A percentile compares a stretch with the other conserved stretches of the same genome.
These are phyloP conservation scores for Ceyx margarethae DNA, from an alignment of 2,113 vertebrate species.

Conservation along the genomic window DNA sequence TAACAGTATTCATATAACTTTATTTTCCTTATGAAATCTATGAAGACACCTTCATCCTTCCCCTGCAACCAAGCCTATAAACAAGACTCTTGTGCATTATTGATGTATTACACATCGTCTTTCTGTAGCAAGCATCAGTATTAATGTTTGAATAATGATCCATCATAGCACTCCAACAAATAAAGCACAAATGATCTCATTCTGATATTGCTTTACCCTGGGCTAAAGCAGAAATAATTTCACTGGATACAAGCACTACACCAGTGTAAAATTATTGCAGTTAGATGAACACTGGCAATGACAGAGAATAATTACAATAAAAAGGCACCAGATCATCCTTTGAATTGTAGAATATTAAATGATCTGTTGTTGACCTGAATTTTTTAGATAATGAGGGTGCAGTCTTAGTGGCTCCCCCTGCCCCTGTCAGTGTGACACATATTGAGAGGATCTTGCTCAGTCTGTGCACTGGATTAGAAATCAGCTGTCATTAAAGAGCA, in stretches of 20 bases:
- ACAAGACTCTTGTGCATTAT: background rate
- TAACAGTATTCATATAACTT: background rate
- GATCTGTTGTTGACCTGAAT: background rate
- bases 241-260: background rate
- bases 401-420: background rate
- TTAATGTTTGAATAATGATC: background rate
- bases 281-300: background rate
- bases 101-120: background rate
- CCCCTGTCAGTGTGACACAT: background rate
- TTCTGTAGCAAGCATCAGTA: background rate
- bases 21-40: background rate
- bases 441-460: conserved; percentile 27
- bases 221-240: background rate
- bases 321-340: background rate
- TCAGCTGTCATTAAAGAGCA: conserved; percentile 75
- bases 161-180: background rate
- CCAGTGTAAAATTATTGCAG: background rate
- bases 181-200: background rate
- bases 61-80: background rate
- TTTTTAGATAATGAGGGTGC: background rate
- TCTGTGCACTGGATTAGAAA: conserved; percentile 74
- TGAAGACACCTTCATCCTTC: background rate
- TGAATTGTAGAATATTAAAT: background rate
- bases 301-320: background rate
- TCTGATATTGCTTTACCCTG: background rate